These are phyloP conservation scores for Agrotis exclamationis DNA, from an alignment of 2,888 invertebrate species.

Conservation along the genomic window DNA sequence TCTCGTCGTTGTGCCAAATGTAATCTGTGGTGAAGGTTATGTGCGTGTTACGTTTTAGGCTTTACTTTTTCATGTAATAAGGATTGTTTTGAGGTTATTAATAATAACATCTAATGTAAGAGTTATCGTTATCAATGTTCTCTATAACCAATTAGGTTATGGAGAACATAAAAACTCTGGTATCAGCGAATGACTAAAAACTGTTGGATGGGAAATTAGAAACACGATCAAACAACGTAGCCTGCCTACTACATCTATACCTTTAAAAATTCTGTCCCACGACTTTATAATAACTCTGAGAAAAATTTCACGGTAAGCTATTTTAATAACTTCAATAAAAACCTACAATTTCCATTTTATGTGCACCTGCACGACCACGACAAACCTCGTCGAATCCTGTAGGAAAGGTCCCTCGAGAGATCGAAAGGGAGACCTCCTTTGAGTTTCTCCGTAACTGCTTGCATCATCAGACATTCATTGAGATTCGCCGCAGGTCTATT, in stretches of 20 bases:
- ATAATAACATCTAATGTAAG: no score
- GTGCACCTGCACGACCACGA: conserved; percentile 68
- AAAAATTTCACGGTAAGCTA: conserved; percentile 18
- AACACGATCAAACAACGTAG: not conserved
- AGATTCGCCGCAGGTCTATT: conserved; percentile 79
- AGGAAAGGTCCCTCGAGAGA: conserved; percentile 72
- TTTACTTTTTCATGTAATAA: no score
- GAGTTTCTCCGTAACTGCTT: conserved; percentile 62
- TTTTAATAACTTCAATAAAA: conserved; percentile 11
- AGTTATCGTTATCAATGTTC: no score
- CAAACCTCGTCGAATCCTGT: conserved; percentile 81
- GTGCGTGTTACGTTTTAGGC: not conserved
- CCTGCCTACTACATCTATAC: not conserved
- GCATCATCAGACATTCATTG: conserved; percentile 82
- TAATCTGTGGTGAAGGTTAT: conserved; percentile 75
- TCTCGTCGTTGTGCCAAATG: conserved; percentile 86
- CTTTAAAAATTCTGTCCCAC: not conserved
- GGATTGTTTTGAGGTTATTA: no score
- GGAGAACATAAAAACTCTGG: no score
- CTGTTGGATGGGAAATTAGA: no score
- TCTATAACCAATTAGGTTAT: no score
- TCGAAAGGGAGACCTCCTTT: conserved; percentile 71
- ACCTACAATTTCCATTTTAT: conserved; percentile 25
- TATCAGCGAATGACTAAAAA: no score
- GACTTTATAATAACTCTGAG: conserved; percentile 1